Evolutionary conservation across 2,113 vertebrate species (phyloP).

Genomic region (Oplegnathus fasciatus): DNA sequence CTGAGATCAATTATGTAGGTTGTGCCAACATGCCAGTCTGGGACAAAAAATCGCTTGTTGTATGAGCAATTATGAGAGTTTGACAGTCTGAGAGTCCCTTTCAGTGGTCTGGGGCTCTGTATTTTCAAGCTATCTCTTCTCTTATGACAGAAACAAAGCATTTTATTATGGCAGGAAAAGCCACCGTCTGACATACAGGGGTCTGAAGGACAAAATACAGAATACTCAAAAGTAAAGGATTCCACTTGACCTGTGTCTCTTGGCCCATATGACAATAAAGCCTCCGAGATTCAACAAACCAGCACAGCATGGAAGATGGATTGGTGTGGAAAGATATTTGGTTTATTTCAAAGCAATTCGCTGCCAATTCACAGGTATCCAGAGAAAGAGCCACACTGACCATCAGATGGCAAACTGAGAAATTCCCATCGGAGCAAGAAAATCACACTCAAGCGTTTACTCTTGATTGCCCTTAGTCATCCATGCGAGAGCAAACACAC

Average conservation of each 20-base stretch:
- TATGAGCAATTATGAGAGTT: background rate
- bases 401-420: slow-evolving; percentile 44
- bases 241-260: slow-evolving; percentile 55
- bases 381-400: slow-evolving; percentile 6
- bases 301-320: slow-evolving; percentile 18
- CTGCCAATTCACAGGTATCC: slow-evolving; percentile 52
- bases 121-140: background rate
- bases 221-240: slow-evolving; percentile 31
- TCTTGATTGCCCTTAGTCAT: slow-evolving; percentile 58
- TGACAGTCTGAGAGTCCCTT: background rate
- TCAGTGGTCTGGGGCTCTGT: background rate
- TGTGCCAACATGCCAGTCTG: background rate
- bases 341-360: slow-evolving; percentile 57
- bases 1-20: background rate
- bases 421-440: slow-evolving; percentile 51
- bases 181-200: background rate
- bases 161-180: background rate
- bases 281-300: slow-evolving; percentile 16
- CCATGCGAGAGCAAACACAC: slow-evolving; percentile 35
- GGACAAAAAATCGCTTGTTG: background rate
- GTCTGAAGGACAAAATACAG: slow-evolving; percentile 7
- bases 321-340: slow-evolving; percentile 17
- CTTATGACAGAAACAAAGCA: background rate
- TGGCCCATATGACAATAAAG: slow-evolving; percentile 49
- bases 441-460: slow-evolving; percentile 45